phyloP scores from a whole-genome alignment of 2,797 vertebrate species.

The Loriculus beryllinus region DNA sequence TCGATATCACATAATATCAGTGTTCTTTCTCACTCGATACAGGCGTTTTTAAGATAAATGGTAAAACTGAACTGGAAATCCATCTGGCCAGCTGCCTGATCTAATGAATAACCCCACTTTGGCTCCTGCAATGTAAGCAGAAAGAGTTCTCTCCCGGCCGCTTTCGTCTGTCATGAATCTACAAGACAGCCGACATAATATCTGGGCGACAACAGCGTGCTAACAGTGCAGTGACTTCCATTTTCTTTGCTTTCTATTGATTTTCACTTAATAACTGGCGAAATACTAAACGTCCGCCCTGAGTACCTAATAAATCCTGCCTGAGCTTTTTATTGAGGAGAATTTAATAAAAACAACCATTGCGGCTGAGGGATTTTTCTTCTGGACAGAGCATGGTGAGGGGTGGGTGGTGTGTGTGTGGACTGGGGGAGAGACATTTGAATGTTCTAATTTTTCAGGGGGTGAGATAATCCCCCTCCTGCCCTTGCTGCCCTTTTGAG shows the following conservation, averaged over 20 bases:
- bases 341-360: conserved; percentile 99
- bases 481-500: not conserved
- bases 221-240: conserved; percentile 96
- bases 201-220: conserved; percentile 97
- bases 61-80: conserved; percentile 98
- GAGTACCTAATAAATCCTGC: conserved; percentile 99
- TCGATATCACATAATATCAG: conserved; percentile 99
- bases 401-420: conserved; percentile 30
- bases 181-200: conserved; percentile 99
- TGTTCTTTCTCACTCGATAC: conserved; percentile 96
- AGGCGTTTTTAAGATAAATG: conserved; percentile 99
- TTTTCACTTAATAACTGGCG: conserved; percentile 99
- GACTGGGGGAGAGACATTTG: conserved; percentile 38
- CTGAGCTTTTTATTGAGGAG: conserved; percentile 99
- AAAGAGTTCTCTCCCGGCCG: conserved; percentile 93
- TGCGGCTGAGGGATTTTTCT: conserved; percentile 92
- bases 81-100: conserved; percentile 98
- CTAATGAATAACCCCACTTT: conserved; percentile 99
- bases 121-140: conserved; percentile 99
- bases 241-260: conserved; percentile 99
- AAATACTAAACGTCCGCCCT: conserved; percentile 99
- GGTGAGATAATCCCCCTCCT: not conserved
- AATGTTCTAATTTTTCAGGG: conserved; percentile 16
- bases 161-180: conserved; percentile 97
- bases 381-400: conserved; percentile 75